Evolutionary conservation across 1,140 invertebrate species (phyloP), one percentile per base, ranked within the genome.

Genomic region (Pollicipes pollicipes): DNA sequence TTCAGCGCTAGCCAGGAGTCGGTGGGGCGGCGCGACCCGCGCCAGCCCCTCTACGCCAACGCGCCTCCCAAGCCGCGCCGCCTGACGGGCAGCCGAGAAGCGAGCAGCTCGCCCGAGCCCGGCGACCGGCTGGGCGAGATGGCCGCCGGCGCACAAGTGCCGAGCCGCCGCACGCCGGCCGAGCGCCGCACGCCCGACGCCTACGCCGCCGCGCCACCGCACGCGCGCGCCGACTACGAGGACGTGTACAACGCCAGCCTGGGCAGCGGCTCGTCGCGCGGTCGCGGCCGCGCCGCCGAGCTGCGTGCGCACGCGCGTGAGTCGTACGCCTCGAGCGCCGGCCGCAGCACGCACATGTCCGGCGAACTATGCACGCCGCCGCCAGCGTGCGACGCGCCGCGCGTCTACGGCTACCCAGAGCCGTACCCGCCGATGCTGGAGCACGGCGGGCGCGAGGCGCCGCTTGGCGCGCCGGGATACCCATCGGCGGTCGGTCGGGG

Each of bases 61-160:
- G 90, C 91, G 3, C 90, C 90, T 10, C 90, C 90, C 0, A 93
- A 93, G 78, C 90, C 90, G 0, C 82, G 88, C 78, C 82, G 90
- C 58, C 74, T 85, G n/a, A 83, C 80, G 72, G 80, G 82, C 27
- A 85, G 85, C 3, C 86, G 85, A 63, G 88, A 90, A 72, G 80
- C 70, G 32, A 73, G 72, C 75, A 86, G 85, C 63, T 88, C 87
- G 0, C 87, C 88, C 0, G 87, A 87, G 72, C 76, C 77, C 2
- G 78, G 0, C 80, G 78, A 76, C 30, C 26, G 75, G 31, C 77
- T 79, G 68, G 81, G 80, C 70, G 81, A 74, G 0, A 73, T 37
- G 68, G 68, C 45, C 71, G 68, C 13, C 32, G 66, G 29, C 72
- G 74, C 29, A 73, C 72, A 24, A 30, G 72, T 69, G 28, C 72